Evolutionary conservation across 2,113 vertebrate genomes (phyloP).

Genomic region (Laticauda laticaudata): DNA sequence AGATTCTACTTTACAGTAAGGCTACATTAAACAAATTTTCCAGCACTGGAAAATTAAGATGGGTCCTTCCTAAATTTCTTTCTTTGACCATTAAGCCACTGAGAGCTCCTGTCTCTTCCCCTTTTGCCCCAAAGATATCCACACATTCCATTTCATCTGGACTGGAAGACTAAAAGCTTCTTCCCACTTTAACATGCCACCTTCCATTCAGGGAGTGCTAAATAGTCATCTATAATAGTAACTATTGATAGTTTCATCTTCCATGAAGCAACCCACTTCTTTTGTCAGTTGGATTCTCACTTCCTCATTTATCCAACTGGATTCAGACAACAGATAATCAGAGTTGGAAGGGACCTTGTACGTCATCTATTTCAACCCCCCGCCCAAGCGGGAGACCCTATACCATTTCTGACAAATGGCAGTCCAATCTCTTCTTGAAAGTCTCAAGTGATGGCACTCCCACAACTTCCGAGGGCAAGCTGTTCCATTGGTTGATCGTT

Average conservation of each 20-base stretch:
- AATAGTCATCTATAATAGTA: neutral
- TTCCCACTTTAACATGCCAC: neutral
- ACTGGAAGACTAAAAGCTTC: neutral
- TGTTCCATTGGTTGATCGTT: too few relatives aligned
- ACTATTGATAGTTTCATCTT: neutral
- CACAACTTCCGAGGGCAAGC: too few relatives aligned
- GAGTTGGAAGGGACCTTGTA: too few relatives aligned
- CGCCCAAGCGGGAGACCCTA: too few relatives aligned
- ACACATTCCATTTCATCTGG: neutral
- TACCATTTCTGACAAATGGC: too few relatives aligned
- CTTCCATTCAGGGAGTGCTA: neutral
- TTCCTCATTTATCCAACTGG: neutral
- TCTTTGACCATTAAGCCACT: too few relatives aligned
- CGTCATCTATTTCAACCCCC: too few relatives aligned
- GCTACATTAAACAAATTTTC: neutral
- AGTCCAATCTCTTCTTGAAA: too few relatives aligned
- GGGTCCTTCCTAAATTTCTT: too few relatives aligned
- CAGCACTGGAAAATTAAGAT: too few relatives aligned
- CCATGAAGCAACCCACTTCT: neutral
- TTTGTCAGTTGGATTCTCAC: neutral
- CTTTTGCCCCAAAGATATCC: neutral
- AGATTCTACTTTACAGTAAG: neutral
- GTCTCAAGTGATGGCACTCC: too few relatives aligned
- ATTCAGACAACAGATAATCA: too few relatives aligned
- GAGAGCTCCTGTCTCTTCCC: neutral